Evolutionary conservation across 2,888 invertebrate species (phyloP).

Genomic region (Drosophila melanosoma): DNA sequence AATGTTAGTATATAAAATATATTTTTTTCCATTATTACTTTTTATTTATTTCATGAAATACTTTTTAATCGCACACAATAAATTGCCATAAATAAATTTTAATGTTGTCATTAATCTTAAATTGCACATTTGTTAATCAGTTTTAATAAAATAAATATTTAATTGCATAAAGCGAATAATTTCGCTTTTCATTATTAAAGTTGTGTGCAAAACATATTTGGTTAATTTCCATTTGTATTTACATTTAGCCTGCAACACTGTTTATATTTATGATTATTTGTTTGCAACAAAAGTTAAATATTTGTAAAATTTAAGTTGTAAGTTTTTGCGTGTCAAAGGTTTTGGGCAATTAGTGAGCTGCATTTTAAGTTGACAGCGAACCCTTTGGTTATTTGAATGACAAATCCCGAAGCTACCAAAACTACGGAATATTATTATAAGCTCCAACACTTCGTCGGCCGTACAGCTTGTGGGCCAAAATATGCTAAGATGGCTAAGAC

Average conservation of each 20-base stretch:
- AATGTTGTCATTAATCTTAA: background rate
- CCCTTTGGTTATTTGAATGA: slow-evolving; percentile 33
- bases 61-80: background rate
- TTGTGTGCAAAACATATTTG: background rate
- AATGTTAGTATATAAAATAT: background rate
- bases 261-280: slow-evolving; percentile 1
- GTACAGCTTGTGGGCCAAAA: slow-evolving; percentile 32
- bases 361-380: slow-evolving; percentile 7
- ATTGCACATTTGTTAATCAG: background rate
- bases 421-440: slow-evolving; percentile 28
- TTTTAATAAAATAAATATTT: background rate
- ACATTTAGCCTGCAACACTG: background rate
- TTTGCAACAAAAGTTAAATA: slow-evolving; percentile 5
- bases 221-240: background rate
- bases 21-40: background rate
- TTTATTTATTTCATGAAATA: background rate
- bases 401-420: slow-evolving; percentile 50
- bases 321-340: slow-evolving; percentile 63
- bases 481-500: slow-evolving; percentile 49
- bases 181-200: background rate
- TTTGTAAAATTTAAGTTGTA: slow-evolving; percentile 23
- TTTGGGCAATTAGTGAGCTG: slow-evolving; percentile 60
- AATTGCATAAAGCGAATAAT: background rate
- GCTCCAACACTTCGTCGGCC: slow-evolving; percentile 21
- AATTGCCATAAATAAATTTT: background rate